Percentiles rank a stretch among this genome's conserved stretches.
Evolutionary conservation across 2,113 vertebrate genomes (phyloP).

Genomic region (Dasypus novemcinctus): DNA sequence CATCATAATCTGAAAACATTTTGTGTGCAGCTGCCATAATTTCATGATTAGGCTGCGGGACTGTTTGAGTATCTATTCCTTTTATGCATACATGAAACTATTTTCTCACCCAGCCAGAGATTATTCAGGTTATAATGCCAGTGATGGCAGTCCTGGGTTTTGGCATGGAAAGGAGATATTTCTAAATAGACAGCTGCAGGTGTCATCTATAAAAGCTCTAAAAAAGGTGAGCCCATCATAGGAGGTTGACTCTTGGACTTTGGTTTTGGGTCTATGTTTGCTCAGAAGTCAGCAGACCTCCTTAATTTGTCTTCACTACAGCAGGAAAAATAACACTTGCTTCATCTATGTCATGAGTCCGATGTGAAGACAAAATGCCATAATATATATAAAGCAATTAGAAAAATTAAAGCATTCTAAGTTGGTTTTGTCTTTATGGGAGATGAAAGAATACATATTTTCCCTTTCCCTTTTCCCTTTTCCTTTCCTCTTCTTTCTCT

Average conservation of each 20-base stretch:
- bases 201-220: background rate
- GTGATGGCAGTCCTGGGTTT: background rate
- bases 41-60: background rate
- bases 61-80: background rate
- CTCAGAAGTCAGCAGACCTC: background rate
- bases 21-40: background rate
- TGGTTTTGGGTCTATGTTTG: background rate
- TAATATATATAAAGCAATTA: background rate
- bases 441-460: background rate
- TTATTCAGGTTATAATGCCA: background rate
- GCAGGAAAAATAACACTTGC: background rate
- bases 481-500: no score
- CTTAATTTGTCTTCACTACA: background rate
- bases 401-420: background rate
- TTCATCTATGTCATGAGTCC: background rate
- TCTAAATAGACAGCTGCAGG: background rate
- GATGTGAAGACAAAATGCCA: background rate
- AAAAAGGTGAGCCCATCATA: background rate
- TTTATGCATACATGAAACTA: background rate
- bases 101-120: background rate
- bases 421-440: background rate
- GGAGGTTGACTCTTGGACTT: background rate
- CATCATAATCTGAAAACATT: constrained; percentile 19
- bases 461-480: background rate
- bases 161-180: background rate